These are phyloP conservation scores for Tapera naevia DNA, from an alignment of 2,797 vertebrate genomes.

Conservation along the genomic window DNA sequence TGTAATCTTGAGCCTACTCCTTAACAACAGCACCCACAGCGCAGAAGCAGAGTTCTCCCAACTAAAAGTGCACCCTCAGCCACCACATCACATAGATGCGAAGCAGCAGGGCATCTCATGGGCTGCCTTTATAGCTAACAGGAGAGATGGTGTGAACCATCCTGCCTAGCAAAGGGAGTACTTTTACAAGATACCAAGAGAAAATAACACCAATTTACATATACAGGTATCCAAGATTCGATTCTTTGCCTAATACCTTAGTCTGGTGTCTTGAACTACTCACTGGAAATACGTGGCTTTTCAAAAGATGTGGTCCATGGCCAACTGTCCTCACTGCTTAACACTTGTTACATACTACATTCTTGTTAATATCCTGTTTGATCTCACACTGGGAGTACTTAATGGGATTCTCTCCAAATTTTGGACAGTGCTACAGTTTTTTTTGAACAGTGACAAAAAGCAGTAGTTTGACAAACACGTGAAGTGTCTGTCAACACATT, in stretches of 20 bases:
- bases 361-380: not conserved
- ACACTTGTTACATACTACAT: not conserved
- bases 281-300: not conserved
- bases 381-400: not conserved
- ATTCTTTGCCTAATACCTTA: not conserved
- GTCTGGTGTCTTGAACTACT: not conserved
- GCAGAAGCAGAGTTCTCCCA: not conserved
- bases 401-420: not conserved
- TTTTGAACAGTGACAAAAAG: not conserved
- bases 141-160: not conserved
- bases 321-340: not conserved
- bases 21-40: not conserved
- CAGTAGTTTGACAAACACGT: not conserved
- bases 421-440: not conserved
- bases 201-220: not conserved
- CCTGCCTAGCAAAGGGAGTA: not conserved
- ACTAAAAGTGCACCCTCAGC: not conserved
- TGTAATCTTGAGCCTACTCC: not conserved
- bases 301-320: not conserved
- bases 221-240: not conserved
- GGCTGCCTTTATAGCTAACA: not conserved
- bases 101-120: not conserved
- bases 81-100: not conserved
- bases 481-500: not conserved
- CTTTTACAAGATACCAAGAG: not conserved